phyloP scores from a whole-genome alignment of 92 coral and sea anemone genomes.

The Metridium senile region DNA sequence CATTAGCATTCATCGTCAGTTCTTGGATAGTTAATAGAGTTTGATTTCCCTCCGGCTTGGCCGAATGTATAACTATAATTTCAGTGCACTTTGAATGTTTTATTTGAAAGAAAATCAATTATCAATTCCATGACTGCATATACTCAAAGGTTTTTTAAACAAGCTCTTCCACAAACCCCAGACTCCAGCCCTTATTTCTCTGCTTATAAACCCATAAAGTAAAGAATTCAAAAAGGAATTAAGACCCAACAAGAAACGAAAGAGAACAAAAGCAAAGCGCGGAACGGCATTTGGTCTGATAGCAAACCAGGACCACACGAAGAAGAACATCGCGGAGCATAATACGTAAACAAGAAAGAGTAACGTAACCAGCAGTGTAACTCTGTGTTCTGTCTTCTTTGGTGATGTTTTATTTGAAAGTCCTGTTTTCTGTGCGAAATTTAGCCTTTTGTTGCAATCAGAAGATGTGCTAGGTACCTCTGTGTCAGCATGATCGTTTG shows the following conservation, averaged over 20 bases:
- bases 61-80: no score
- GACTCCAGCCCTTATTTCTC: not conserved
- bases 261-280: not conserved
- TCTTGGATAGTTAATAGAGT: no score
- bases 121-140: no score
- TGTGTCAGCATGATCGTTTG: no score
- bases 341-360: not conserved
- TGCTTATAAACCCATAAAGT: constrained; percentile 2
- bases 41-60: no score
- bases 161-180: not conserved
- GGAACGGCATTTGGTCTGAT: not conserved
- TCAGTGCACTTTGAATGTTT: no score
- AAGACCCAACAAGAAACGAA: not conserved
- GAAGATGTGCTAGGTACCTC: no score
- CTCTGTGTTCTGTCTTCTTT: not conserved
- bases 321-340: not conserved
- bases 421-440: not conserved
- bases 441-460: no score
- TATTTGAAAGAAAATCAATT: no score
- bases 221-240: constrained; percentile 7
- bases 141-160: no score
- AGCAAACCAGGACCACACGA: constrained; percentile 9
- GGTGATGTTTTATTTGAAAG: no score
- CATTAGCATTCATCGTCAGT: no score
- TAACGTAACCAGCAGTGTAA: not conserved